Percentiles rank a stretch among this genome's conserved stretches.
phyloP scores from a whole-genome alignment of 1,140 invertebrate genomes.

The Hycleus phaleratus region DNA sequence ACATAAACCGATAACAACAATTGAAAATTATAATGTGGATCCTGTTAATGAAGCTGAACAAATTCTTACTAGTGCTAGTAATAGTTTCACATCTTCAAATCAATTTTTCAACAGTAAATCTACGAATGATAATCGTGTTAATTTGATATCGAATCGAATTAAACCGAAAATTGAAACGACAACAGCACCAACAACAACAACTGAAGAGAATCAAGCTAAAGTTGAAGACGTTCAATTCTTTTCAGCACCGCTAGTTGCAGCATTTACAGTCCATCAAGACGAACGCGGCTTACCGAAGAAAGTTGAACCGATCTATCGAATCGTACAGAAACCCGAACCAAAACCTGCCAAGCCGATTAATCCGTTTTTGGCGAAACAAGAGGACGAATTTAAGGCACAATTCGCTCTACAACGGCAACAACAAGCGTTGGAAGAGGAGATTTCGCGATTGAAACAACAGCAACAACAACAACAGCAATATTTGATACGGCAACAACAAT shows the following conservation, averaged over 20 bases:
- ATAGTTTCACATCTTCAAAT: slow-evolving; percentile 18
- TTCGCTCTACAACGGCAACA: slow-evolving; percentile 47
- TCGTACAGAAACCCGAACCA: slow-evolving; percentile 10
- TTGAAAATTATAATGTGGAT: slow-evolving; percentile 16
- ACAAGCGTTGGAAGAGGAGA: background rate
- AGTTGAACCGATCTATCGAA: slow-evolving; percentile 58
- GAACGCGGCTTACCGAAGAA: slow-evolving; percentile 63
- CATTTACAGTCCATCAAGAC: slow-evolving; percentile 76
- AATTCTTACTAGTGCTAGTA: slow-evolving; percentile 29
- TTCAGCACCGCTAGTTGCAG: slow-evolving; percentile 67
- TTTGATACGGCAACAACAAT: slow-evolving; percentile 46
- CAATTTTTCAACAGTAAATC: background rate
- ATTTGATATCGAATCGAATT: background rate
- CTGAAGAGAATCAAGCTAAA: slow-evolving; percentile 56
- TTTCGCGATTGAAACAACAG: slow-evolving; percentile 46
- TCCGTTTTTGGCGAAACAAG: slow-evolving; percentile 25
- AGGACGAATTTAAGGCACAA: slow-evolving; percentile 45
- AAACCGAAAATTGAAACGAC: slow-evolving; percentile 25
- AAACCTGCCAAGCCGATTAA: slow-evolving; percentile 12
- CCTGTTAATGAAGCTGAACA: slow-evolving; percentile 23
- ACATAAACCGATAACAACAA: slow-evolving; percentile 23
- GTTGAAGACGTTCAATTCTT: slow-evolving; percentile 71
- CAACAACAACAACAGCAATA: slow-evolving; percentile 61
- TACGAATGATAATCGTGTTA: background rate
- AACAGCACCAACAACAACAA: slow-evolving; percentile 48